These are phyloP conservation scores for Proisotoma minuta DNA, from an alignment of 2,888 invertebrate genomes.

Conservation along the genomic window DNA sequence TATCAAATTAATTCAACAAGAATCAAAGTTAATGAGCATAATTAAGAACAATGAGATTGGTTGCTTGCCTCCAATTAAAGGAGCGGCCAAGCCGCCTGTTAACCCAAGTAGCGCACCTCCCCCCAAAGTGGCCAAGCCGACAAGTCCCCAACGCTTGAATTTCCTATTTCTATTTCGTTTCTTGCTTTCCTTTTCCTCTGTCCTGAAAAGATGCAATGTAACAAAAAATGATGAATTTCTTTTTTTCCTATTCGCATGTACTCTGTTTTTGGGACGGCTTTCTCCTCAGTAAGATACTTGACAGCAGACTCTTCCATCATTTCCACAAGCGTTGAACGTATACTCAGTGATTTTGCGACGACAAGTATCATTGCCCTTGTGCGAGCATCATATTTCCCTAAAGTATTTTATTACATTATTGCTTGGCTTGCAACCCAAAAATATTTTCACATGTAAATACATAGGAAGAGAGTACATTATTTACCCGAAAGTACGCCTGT, in stretches of 20 bases:
- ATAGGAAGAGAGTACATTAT: neutral
- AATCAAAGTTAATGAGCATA: neutral
- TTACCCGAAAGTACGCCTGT: constrained; percentile 4
- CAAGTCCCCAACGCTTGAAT: constrained; percentile 59
- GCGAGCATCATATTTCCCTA: constrained; percentile 62
- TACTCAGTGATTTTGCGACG: constrained; percentile 56
- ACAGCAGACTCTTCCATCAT: constrained; percentile 59
- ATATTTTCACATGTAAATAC: neutral
- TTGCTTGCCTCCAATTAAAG: constrained; percentile 57
- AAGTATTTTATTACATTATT: neutral
- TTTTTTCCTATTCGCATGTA: constrained; percentile 19
- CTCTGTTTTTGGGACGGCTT: constrained; percentile 39
- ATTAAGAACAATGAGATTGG: too few species aligned
- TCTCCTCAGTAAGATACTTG: constrained; percentile 53
- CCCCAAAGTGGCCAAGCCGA: constrained; percentile 62
- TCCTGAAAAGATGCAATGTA: constrained; percentile 50
- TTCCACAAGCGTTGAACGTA: constrained; percentile 54
- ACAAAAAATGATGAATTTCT: neutral
- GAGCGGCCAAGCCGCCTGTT: constrained; percentile 65
- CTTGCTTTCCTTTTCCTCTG: constrained; percentile 54
- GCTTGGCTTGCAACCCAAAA: too few species aligned
- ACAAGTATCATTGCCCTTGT: constrained; percentile 59
- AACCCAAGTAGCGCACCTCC: constrained; percentile 63
- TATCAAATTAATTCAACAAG: constrained; percentile 32
- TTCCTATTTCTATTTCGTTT: constrained; percentile 56